Evolutionary conservation across 2,888 invertebrate species (phyloP).

Genomic region (Amiota communis): DNA sequence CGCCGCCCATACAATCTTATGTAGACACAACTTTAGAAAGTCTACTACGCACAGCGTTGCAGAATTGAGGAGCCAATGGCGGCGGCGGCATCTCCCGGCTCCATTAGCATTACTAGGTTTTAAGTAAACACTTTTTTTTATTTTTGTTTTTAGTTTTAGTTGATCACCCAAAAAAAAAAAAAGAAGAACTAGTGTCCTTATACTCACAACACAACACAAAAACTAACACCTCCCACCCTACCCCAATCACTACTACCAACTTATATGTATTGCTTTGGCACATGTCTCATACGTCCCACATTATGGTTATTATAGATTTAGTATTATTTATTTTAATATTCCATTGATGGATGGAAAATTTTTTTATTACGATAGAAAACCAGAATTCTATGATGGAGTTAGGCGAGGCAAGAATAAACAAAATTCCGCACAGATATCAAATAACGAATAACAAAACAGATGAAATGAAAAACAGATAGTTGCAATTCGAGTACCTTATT

Average conservation of each 20-base stretch:
- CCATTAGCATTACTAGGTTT: not conserved
- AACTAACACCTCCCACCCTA: too few species aligned
- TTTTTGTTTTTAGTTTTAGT: conserved; percentile 1
- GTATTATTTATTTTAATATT: too few species aligned
- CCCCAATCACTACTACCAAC: too few species aligned
- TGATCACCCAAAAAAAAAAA: too few species aligned
- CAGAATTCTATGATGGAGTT: not conserved
- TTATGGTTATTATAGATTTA: too few species aligned
- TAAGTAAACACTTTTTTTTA: not conserved
- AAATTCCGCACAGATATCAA: not conserved
- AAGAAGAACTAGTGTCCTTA: conserved; percentile 10
- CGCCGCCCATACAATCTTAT: not conserved
- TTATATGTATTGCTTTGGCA: too few species aligned
- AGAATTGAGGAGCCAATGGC: conserved; percentile 44
- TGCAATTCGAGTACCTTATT: conserved; percentile 22
- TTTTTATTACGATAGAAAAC: too few species aligned
- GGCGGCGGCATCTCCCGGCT: not conserved
- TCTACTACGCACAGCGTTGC: conserved; percentile 58
- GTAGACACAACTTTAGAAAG: conserved; percentile 50
- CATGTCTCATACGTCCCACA: too few species aligned
- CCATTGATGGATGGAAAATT: too few species aligned
- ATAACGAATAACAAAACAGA: conserved; percentile 5
- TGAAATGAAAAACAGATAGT: conserved; percentile 15
- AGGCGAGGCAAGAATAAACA: not conserved
- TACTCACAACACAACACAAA: not conserved